phyloP scores from a whole-genome alignment of 2,797 vertebrate species.

The Monodelphis domestica region DNA sequence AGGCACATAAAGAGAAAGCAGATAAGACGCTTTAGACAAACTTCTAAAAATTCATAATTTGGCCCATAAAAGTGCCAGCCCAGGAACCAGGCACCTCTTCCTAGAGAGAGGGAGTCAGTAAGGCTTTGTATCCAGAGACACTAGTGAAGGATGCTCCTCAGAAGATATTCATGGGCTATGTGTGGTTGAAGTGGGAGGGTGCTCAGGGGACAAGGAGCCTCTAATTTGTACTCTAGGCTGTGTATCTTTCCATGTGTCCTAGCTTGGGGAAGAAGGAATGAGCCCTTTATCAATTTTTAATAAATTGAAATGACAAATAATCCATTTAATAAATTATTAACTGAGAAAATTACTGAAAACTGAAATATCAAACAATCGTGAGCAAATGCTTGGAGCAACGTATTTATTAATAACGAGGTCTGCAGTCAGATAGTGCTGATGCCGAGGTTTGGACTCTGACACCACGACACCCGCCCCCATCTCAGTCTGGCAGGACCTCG shows the following conservation, averaged over 20 bases:
- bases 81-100: not conserved
- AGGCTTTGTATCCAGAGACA: not conserved
- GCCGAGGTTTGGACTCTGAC: not conserved
- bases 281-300: slow-evolving; percentile 82
- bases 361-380: slow-evolving; percentile 82
- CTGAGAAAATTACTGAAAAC: slow-evolving; percentile 83
- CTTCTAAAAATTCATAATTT: not conserved
- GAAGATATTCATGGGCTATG: not conserved
- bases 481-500: not conserved
- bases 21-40: rapidly evolving
- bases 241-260: slow-evolving; percentile 70
- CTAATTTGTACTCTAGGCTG: slow-evolving; percentile 71
- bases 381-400: slow-evolving; percentile 76
- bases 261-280: slow-evolving; percentile 77
- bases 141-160: not conserved
- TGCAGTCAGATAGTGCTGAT: slow-evolving; percentile 48
- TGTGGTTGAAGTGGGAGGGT: not conserved
- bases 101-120: not conserved
- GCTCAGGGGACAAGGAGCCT: slow-evolving; percentile 39
- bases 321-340: slow-evolving; percentile 84
- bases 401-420: slow-evolving; percentile 78
- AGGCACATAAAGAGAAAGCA: not conserved
- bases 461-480: not conserved
- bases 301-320: slow-evolving; percentile 83
- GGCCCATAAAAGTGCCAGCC: not conserved